phyloP scores from a whole-genome alignment of 2,797 vertebrate species.

The Lepilemur ruficaudatus region DNA sequence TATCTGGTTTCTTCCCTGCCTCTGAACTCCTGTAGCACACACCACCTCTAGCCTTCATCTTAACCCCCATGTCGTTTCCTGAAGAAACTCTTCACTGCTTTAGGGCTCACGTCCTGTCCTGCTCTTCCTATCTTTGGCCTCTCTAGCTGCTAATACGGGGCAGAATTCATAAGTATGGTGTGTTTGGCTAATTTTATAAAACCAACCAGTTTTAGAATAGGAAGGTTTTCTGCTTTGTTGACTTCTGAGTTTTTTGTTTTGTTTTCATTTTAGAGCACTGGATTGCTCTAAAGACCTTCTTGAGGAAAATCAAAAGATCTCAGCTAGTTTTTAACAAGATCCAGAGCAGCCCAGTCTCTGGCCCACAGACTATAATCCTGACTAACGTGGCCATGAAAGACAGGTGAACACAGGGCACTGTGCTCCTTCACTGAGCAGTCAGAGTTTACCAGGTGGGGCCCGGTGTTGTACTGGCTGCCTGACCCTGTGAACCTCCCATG shows the following conservation, averaged over 20 bases:
- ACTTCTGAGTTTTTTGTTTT: background rate
- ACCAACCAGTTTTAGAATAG: background rate
- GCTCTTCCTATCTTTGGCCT: background rate
- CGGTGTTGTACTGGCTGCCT: background rate
- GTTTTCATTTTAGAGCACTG: background rate
- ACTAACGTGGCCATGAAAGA: background rate
- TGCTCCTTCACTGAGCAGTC: background rate
- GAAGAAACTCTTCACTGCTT: background rate
- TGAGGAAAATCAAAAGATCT: background rate
- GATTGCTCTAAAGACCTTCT: background rate
- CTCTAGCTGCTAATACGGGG: background rate
- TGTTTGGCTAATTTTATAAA: background rate
- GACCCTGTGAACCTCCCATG: background rate
- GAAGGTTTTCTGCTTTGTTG: background rate
- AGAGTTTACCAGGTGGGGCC: background rate
- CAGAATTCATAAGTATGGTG: background rate
- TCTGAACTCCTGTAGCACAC: background rate
- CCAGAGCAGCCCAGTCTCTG: background rate
- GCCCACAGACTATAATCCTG: background rate
- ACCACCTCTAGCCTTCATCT: background rate
- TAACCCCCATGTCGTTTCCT: background rate
- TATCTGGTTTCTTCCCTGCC: background rate
- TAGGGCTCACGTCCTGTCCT: background rate
- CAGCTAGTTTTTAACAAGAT: background rate
- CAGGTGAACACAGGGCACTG: background rate